Conservation (phyloP, 2,797 vertebrate genomes). For the Tragopan temminckii region DNA sequence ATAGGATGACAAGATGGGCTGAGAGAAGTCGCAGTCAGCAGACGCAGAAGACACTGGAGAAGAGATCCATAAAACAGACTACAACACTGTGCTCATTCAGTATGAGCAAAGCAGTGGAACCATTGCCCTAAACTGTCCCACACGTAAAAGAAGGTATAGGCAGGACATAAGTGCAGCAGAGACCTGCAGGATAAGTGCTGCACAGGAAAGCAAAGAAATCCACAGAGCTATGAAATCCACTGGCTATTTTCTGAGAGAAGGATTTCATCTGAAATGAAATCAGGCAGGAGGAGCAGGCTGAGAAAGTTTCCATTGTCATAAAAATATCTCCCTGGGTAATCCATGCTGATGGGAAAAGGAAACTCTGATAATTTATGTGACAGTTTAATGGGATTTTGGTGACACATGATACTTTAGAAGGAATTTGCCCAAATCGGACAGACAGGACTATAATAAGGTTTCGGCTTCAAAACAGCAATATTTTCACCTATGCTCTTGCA, state of each 20-base stretch:
- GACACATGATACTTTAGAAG: conserved; percentile 77
- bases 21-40: not conserved
- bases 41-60: not conserved
- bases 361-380: conserved; percentile 81
- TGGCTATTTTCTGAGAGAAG: not conserved
- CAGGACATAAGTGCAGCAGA: not conserved
- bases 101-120: not conserved
- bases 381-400: conserved; percentile 80
- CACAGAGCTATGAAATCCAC: not conserved
- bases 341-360: conserved; percentile 76
- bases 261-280: conserved; percentile 61
- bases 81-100: not conserved
- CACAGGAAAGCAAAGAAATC: not conserved
- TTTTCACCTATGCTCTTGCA: conserved; percentile 56
- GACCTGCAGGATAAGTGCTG: not conserved
- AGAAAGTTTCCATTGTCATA: conserved; percentile 74
- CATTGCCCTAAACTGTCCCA: not conserved
- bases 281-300: conserved; percentile 50
- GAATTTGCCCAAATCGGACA: conserved; percentile 73
- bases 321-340: conserved; percentile 76
- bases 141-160: not conserved
- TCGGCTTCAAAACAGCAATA: conserved; percentile 47
- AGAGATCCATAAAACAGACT: not conserved
- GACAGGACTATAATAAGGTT: conserved; percentile 73
- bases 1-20: not conserved